Conservation (phyloP, 1,140 invertebrate genomes). For the Holcopasites calliopsidis region DNA sequence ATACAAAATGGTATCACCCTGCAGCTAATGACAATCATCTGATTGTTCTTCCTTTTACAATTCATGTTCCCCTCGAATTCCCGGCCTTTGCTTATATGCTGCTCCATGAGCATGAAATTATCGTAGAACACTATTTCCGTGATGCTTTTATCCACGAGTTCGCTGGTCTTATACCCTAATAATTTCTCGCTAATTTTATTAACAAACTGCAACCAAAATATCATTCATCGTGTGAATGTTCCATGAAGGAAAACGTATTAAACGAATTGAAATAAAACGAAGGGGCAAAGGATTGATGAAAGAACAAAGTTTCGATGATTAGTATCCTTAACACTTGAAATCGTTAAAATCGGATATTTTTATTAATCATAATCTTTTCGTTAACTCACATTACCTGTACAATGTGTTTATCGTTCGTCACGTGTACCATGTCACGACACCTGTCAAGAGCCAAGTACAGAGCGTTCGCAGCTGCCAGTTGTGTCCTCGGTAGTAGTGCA, state of each 20-base stretch:
- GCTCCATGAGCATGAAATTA: conserved; percentile 83
- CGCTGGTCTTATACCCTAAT: conserved; percentile 86
- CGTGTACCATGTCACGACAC: conserved; percentile 91
- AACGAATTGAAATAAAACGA: no score
- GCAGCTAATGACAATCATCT: conserved; percentile 89
- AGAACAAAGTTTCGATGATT: no score
- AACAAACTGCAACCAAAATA: conserved; percentile 84
- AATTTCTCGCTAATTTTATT: conserved; percentile 89
- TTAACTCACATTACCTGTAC: conserved; percentile 84
- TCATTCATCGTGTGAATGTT: neutral
- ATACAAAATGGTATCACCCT: conserved; percentile 85
- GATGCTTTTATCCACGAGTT: conserved; percentile 89
- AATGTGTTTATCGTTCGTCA: conserved; percentile 90
- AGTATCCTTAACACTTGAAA: no score
- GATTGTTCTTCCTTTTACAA: conserved; percentile 89
- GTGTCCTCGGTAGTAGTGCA: conserved; percentile 80
- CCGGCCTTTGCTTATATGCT: conserved; percentile 86
- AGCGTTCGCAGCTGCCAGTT: conserved; percentile 84
- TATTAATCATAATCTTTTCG: neutral
- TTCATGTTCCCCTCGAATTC: conserved; percentile 94
- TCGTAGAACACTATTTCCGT: conserved; percentile 81
- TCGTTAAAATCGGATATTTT: no score
- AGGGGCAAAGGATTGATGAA: no score
- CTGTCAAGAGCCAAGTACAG: conserved; percentile 91
- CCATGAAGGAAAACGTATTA: no score